Base-by-base conservation (phyloP, 2,113 vertebrate species). In the Chaetodon auriga region DNA sequence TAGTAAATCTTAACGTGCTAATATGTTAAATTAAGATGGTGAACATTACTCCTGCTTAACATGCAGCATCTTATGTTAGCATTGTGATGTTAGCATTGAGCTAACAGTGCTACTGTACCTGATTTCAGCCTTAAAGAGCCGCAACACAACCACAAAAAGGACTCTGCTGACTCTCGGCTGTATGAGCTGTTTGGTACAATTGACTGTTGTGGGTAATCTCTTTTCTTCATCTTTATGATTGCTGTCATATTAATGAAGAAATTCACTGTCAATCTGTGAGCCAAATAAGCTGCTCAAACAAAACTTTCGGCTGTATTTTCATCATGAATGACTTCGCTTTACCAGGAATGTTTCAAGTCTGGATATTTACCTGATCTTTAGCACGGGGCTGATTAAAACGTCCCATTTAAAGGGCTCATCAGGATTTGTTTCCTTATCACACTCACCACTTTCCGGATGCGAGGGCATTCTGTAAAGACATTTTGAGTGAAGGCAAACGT, bases 321-420 rank as follows among this genome's bases (percentile, higher is more conserved):
- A 38, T n/a, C 45, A 51, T 14, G 12, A 62, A 35, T 73, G 48
- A 49, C 16, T 78, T 78, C 54, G 46, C 49, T 73, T 71, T 68
- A 79, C 30, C 66, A 49, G 21, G 45, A 72, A 53, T 83, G 69
- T 73, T 81, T 72, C 49, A 12, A 81, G 30, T 57, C 66, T 80
- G 68, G 78, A 87, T 82, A 85, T 85, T 86, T 85, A 64, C 68
- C 74, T 75, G 80, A 75, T 64, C 70, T 80, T 71, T 25, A 73
- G 72, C 25, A 11, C 48, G 68, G 23, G 23, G 21, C 14, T 78
- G 62, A 84, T 79, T 83, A 68, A 78, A 83, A 14, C n/a, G 55
- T 75, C 16, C 18, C 36, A 36, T 73, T 89, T 82, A 77, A 78
- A 80, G n/a, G 21, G 14, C 79, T 82, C 53, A 73, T 55, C 48